Percentiles rank a stretch among this genome's conserved stretches.
These are phyloP conservation scores for Anarrhichthys ocellatus DNA, from an alignment of 2,113 vertebrate genomes.

Conservation along the genomic window DNA sequence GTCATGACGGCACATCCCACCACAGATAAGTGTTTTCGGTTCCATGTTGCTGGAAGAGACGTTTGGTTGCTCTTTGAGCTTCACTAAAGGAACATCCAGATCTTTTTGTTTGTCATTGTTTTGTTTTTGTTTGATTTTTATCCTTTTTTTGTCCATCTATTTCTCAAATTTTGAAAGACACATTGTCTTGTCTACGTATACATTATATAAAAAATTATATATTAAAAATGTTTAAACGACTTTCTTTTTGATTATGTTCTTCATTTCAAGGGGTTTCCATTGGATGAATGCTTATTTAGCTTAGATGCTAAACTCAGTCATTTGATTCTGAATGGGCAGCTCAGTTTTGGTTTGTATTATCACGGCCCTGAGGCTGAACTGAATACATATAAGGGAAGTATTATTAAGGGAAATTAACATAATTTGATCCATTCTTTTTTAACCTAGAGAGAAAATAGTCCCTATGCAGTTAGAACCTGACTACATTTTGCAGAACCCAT, in stretches of 20 bases:
- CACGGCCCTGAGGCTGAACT: background rate
- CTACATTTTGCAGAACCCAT: background rate
- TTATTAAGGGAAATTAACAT: background rate
- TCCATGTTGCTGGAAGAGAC: constrained; percentile 68
- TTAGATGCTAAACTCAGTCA: background rate
- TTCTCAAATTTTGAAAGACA: constrained; percentile 69
- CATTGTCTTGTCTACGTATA: constrained; percentile 75
- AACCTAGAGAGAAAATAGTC: background rate
- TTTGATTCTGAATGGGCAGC: background rate
- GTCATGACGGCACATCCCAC: constrained; percentile 37
- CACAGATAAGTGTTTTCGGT: constrained; percentile 45
- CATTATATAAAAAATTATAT: constrained; percentile 73
- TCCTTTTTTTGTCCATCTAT: constrained; percentile 60
- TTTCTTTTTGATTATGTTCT: constrained; percentile 64
- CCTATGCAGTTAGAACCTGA: background rate
- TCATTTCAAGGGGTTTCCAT: constrained; percentile 51
- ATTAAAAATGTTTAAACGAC: constrained; percentile 72
- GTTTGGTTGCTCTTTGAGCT: constrained; percentile 47
- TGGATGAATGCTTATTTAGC: constrained; percentile 19
- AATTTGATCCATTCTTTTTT: background rate
- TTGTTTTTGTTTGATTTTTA: constrained; percentile 53
- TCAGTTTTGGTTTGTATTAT: background rate
- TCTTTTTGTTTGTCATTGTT: constrained; percentile 54
- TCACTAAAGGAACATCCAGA: constrained; percentile 60
- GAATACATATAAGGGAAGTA: background rate